Conservation (phyloP, 2,797 vertebrate genomes). For the Babyrousa celebensis region DNA sequence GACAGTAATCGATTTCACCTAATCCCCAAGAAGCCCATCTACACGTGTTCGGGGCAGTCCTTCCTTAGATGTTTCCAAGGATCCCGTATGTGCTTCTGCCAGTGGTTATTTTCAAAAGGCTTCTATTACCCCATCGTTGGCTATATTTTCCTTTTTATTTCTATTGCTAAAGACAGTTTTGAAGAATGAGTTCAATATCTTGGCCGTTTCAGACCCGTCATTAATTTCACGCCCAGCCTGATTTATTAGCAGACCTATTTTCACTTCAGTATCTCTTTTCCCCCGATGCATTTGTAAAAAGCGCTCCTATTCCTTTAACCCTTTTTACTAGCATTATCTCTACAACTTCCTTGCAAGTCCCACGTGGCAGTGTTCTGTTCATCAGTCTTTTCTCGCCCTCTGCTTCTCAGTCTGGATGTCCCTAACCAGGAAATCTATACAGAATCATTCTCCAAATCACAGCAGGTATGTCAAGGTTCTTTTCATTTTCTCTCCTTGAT, state of each 20-base stretch:
- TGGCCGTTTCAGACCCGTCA: constrained; percentile 45
- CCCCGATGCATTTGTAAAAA: neutral
- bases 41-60: rapidly evolving
- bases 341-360: neutral
- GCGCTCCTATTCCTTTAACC: neutral
- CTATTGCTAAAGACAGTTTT: constrained; percentile 8
- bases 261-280: neutral
- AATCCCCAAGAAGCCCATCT: neutral
- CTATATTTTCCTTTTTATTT: constrained; percentile 27
- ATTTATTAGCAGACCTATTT: constrained; percentile 7
- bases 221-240: constrained; percentile 55
- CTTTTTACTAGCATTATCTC: constrained; percentile 2
- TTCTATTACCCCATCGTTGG: neutral
- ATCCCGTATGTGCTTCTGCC: neutral
- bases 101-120: neutral
- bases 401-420: neutral
- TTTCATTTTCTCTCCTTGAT: neutral
- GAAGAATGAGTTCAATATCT: constrained; percentile 77
- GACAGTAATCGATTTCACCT: neutral
- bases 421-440: neutral
- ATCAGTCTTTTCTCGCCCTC: neutral
- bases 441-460: neutral
- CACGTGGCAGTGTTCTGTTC: neutral
- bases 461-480: neutral
- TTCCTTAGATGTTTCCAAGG: neutral